Conservation (phyloP, 2,113 vertebrate genomes). For the Stictonetta naevosa region DNA sequence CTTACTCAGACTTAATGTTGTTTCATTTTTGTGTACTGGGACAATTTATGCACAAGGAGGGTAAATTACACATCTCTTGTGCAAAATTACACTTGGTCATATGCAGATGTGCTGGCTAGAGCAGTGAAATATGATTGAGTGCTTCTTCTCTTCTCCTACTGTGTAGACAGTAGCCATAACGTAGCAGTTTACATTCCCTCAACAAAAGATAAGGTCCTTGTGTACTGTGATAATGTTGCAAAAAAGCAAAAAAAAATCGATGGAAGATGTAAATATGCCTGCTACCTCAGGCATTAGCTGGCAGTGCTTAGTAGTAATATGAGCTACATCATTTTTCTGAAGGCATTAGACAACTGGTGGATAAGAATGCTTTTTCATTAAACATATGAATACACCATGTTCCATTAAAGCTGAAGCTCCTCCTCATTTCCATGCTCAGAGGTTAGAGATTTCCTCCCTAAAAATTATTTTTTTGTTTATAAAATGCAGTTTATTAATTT, state of each 20-base stretch:
- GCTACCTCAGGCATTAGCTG: not conserved
- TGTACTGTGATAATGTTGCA: not conserved
- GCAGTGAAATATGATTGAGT: not conserved
- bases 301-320: not conserved
- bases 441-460: not conserved
- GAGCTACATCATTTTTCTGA: not conserved
- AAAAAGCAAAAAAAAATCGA: not conserved
- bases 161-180: not conserved
- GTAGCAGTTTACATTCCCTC: not conserved
- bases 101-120: constrained; percentile 8
- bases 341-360: not conserved
- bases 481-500: not conserved
- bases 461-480: not conserved
- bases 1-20: not conserved
- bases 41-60: constrained; percentile 54
- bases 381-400: not conserved
- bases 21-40: constrained; percentile 27
- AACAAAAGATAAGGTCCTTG: not conserved
- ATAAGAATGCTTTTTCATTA: not conserved
- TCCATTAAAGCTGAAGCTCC: not conserved
- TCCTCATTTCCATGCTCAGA: not conserved
- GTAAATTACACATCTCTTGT: constrained; percentile 45
- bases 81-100: constrained; percentile 29
- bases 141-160: constrained; percentile 6
- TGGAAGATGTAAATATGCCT: not conserved